These are phyloP conservation scores for Acridotheres tristis DNA, from an alignment of 2,797 vertebrate genomes.

Conservation along the genomic window DNA sequence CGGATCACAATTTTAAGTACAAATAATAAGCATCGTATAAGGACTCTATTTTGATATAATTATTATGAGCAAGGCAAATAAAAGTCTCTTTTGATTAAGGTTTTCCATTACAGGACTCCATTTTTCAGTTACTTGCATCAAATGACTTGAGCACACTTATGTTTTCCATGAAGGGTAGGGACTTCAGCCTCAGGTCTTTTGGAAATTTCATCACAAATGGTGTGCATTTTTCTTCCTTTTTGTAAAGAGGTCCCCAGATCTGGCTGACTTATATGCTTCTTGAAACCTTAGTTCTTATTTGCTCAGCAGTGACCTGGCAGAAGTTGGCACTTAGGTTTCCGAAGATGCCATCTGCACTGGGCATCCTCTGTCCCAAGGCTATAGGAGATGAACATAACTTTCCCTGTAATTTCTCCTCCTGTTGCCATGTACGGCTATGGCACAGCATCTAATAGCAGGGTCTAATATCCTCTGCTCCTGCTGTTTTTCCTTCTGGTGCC, in stretches of 20 bases:
- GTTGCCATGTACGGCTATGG: background rate
- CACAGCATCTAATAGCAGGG: slow-evolving; percentile 46
- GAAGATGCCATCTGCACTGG: slow-evolving; percentile 55
- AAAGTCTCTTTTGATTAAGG: background rate
- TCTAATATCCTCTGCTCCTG: slow-evolving; percentile 62
- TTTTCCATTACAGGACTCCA: background rate
- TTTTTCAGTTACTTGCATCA: background rate
- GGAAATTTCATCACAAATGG: background rate
- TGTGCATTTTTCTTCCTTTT: background rate
- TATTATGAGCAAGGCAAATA: background rate
- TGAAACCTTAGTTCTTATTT: slow-evolving; percentile 25
- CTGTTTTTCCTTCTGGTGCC: slow-evolving; percentile 59
- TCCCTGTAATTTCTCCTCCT: slow-evolving; percentile 45
- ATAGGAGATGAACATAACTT: slow-evolving; percentile 9
- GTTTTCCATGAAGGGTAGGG: background rate
- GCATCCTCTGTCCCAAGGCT: slow-evolving; percentile 41
- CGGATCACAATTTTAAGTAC: background rate
- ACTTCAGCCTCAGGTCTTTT: background rate
- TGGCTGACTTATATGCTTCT: background rate
- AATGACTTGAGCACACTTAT: background rate
- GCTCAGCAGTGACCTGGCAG: slow-evolving; percentile 20
- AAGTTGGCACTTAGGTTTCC: background rate
- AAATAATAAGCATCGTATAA: background rate
- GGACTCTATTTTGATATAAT: background rate
- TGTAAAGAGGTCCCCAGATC: background rate